A percentile compares a stretch with the other conserved stretches of the same genome.
Evolutionary conservation across 1,140 invertebrate species (phyloP).

Genomic region (Drosophila willistoni): DNA sequence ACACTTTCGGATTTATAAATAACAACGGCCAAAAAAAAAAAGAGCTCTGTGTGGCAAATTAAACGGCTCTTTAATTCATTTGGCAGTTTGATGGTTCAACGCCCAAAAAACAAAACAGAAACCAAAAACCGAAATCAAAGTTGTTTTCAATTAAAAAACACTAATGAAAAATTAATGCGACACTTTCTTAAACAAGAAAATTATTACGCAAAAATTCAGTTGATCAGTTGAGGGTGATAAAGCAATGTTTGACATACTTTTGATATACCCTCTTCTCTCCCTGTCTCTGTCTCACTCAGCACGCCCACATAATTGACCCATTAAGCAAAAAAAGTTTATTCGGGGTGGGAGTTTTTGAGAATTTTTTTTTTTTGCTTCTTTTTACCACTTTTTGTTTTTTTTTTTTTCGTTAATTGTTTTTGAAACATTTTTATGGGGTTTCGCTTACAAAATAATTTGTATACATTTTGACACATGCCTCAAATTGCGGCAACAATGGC

Average conservation of each 20-base stretch:
- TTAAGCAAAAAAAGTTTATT: slow-evolving; percentile 25
- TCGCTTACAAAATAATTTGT: slow-evolving; percentile 41
- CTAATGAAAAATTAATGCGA: slow-evolving; percentile 45
- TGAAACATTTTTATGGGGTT: slow-evolving; percentile 32
- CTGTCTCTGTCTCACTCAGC: background rate
- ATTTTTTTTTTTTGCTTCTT: slow-evolving; percentile 2
- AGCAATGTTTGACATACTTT: slow-evolving; percentile 48
- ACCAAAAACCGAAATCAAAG: background rate
- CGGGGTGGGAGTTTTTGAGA: slow-evolving; percentile 10
- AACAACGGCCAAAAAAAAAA: background rate
- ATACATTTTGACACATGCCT: slow-evolving; percentile 50
- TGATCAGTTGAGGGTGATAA: slow-evolving; percentile 22
- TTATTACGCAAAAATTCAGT: slow-evolving; percentile 22
- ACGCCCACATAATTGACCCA: slow-evolving; percentile 19
- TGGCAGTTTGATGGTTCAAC: slow-evolving; percentile 38
- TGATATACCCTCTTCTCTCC: background rate
- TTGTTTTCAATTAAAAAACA: slow-evolving; percentile 48
- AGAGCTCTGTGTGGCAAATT: slow-evolving; percentile 17
- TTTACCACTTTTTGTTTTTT: background rate
- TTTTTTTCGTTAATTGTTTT: background rate
- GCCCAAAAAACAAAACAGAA: slow-evolving; percentile 5
- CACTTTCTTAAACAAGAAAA: slow-evolving; percentile 15
- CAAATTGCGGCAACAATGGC: slow-evolving; percentile 36
- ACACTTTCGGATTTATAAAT: slow-evolving; percentile 42
- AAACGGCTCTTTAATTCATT: slow-evolving; percentile 52